Percentiles rank a stretch among this genome's conserved stretches.
Conservation (phyloP, 1,140 invertebrate species). For the Caenorhabditis inopinata region DNA sequence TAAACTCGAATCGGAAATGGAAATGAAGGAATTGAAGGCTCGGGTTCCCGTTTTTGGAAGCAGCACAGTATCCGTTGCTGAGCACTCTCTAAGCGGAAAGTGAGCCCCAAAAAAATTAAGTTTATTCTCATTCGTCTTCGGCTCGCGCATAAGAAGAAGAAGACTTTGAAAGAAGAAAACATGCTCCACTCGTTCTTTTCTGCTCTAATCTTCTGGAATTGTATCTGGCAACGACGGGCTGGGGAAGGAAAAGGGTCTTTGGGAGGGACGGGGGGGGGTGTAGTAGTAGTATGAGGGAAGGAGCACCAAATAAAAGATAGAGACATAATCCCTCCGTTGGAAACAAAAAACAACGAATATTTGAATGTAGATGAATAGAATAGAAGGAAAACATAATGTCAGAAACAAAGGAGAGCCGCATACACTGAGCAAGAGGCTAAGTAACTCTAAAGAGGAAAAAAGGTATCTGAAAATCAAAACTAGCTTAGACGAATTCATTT, state of each 20-base stretch:
- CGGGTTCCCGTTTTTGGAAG: neutral
- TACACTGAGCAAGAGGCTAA: no score
- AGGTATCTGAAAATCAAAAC: no score
- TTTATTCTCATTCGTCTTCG: neutral
- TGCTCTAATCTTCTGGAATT: slow-evolving; percentile 27
- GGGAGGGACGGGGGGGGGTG: neutral
- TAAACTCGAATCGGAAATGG: slow-evolving; percentile 32
- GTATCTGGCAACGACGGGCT: neutral
- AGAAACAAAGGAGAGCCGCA: no score
- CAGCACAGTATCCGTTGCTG: neutral
- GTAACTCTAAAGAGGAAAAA: no score
- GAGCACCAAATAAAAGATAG: slow-evolving; percentile 17
- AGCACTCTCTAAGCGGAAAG: neutral
- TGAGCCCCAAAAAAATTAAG: neutral
- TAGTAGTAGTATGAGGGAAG: neutral
- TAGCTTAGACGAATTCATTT: no score
- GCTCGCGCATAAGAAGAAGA: neutral
- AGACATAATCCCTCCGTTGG: neutral
- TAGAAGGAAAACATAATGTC: no score
- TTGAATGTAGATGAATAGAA: neutral
- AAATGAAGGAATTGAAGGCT: slow-evolving; percentile 11
- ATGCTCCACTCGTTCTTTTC: neutral
- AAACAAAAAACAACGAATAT: neutral
- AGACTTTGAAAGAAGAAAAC: neutral
- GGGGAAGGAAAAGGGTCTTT: no score